Evolutionary conservation across 2,888 invertebrate genomes (phyloP).

Genomic region (Habrosyne pyritoides): DNA sequence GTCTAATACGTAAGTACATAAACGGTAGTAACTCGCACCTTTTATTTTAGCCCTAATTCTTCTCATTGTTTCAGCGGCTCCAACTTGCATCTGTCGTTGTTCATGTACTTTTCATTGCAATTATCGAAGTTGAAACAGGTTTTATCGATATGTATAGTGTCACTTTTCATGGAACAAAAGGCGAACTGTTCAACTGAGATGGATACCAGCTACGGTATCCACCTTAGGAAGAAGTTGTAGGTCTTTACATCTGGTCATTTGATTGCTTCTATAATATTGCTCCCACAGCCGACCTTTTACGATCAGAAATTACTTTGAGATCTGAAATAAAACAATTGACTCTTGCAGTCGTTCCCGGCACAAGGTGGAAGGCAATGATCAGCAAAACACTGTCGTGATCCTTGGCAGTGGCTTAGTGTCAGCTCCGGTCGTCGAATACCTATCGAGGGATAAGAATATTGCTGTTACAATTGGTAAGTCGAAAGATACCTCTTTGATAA

Average conservation of each 20-base stretch:
- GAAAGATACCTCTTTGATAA: neutral
- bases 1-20: slow-evolving; percentile 80
- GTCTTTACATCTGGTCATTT: too few relatives aligned
- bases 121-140: too few relatives aligned
- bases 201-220: too few relatives aligned
- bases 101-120: too few relatives aligned
- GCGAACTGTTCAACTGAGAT: too few relatives aligned
- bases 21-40: neutral
- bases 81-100: neutral
- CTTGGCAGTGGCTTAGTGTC: slow-evolving; percentile 98
- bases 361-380: slow-evolving; percentile 87
- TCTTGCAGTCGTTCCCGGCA: slow-evolving; percentile 86
- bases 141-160: too few relatives aligned
- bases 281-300: too few relatives aligned
- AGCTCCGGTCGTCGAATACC: slow-evolving; percentile 96
- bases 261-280: too few relatives aligned
- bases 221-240: too few relatives aligned
- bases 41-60: too few relatives aligned
- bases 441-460: slow-evolving; percentile 91
- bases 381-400: slow-evolving; percentile 90
- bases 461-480: slow-evolving; percentile 90
- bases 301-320: neutral
- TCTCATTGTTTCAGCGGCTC: neutral
- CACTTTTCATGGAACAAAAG: too few relatives aligned
- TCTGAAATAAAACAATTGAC: too few relatives aligned